phyloP scores from a whole-genome alignment of 1,140 invertebrate genomes.

The Drosophila jambulina region DNA sequence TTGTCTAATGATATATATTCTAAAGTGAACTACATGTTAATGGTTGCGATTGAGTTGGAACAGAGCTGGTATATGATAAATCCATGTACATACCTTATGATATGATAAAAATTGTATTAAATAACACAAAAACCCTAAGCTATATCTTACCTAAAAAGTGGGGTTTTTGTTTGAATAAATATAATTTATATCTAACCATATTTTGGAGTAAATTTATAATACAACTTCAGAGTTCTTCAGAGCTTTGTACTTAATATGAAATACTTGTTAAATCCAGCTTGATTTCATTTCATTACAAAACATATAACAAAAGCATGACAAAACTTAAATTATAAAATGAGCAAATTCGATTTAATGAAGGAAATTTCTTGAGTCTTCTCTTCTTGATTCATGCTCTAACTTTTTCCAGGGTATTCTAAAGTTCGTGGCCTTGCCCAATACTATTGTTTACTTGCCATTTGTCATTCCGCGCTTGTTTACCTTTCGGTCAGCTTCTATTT shows the following conservation, averaged over 20 bases:
- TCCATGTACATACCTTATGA: no score
- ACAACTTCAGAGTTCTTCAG: no score
- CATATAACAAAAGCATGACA: no score
- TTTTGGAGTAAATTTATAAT: no score
- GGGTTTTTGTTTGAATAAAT: no score
- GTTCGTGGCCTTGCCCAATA: not conserved
- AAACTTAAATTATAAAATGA: no score
- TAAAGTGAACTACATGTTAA: slow-evolving; percentile 7
- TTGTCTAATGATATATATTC: slow-evolving; percentile 1
- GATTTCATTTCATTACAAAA: no score
- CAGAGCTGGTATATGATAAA: not conserved
- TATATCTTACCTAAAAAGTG: no score
- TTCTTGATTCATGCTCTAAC: not conserved
- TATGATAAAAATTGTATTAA: no score
- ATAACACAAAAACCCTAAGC: no score
- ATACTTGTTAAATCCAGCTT: no score
- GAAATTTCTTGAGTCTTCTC: not conserved
- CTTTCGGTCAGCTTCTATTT: slow-evolving; percentile 4
- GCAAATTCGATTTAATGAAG: not conserved
- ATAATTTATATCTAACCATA: not conserved
- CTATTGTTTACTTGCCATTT: slow-evolving; percentile 11
- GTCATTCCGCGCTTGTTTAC: slow-evolving; percentile 24
- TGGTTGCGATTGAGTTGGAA: not conserved
- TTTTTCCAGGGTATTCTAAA: not conserved
- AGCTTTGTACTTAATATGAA: no score